These are phyloP conservation scores for Bombyx mori DNA, from an alignment of 1,140 invertebrate genomes.

Conservation along the genomic window ASM3026992v2 NC_085109.1:7225501-7226000, in stretches of 20 bases:
- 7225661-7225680: slow-evolving; percentile 77
- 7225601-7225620: slow-evolving; percentile 82
- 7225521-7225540: slow-evolving; percentile 86
- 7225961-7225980: slow-evolving; percentile 82
- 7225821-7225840: slow-evolving; percentile 82
- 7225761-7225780: slow-evolving; percentile 86
- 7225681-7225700: slow-evolving; percentile 67
- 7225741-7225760: slow-evolving; percentile 78
- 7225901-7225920: slow-evolving; percentile 83
- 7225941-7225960: slow-evolving; percentile 80
- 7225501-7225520: slow-evolving; percentile 88
- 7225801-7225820: slow-evolving; percentile 83
- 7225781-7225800: slow-evolving; percentile 86
- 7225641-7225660: slow-evolving; percentile 79
- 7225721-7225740: background rate
- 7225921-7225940: slow-evolving; percentile 85
- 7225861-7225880: slow-evolving; percentile 83
- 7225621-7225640: slow-evolving; percentile 87
- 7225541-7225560: slow-evolving; percentile 94
- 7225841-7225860: slow-evolving; percentile 82
- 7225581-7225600: slow-evolving; percentile 83
- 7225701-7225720: background rate
- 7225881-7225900: slow-evolving; percentile 80
- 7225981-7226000: background rate
- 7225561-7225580: slow-evolving; percentile 87